Percentiles rank a stretch among this genome's conserved stretches.
Conservation (phyloP, 2,113 vertebrate genomes). For the Motacilla alba region DNA sequence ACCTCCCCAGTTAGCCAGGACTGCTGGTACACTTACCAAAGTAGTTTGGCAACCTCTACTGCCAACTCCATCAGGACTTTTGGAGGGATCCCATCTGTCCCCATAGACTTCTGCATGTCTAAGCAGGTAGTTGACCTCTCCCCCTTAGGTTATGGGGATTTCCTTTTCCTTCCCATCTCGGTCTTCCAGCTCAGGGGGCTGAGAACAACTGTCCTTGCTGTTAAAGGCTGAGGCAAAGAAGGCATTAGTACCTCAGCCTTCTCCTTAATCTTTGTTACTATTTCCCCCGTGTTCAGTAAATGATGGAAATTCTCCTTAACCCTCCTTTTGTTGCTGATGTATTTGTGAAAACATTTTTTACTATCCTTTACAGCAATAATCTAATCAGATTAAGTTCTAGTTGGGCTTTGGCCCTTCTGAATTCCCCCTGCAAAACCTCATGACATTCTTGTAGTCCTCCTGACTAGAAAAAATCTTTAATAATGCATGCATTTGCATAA, state of each 20-base stretch:
- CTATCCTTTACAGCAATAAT: not conserved
- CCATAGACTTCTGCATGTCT: accelerated
- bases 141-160: not conserved
- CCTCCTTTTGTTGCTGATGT: not conserved
- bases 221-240: not conserved
- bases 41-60: not conserved
- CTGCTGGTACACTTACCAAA: not conserved
- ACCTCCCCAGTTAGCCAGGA: not conserved
- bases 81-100: not conserved
- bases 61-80: not conserved
- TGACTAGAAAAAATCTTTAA: not conserved
- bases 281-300: not conserved
- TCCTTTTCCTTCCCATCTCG: not conserved
- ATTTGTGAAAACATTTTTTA: not conserved
- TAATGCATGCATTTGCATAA: not conserved
- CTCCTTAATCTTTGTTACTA: not conserved
- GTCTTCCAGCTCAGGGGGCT: not conserved
- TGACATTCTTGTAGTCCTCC: not conserved
- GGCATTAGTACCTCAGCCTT: not conserved
- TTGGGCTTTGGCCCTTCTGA: not conserved
- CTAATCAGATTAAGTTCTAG: not conserved
- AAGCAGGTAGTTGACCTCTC: not conserved
- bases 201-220: not conserved
- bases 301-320: not conserved
- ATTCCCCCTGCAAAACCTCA: not conserved